These are phyloP conservation scores for Urophycis tenuis DNA, from an alignment of 2,797 vertebrate species.

Conservation along the genomic window DNA sequence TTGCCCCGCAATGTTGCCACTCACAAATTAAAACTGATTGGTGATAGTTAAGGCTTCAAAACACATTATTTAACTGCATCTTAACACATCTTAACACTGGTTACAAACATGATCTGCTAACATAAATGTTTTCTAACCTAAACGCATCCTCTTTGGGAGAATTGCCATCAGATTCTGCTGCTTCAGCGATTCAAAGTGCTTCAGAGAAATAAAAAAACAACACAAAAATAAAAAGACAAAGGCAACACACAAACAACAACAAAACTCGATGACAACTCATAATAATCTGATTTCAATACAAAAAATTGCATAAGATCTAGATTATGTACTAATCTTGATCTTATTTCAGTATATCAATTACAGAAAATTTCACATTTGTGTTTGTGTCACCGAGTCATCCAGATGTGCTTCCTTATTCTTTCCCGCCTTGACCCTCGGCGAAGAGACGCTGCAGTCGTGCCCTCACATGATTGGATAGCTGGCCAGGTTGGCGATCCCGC, in stretches of 20 bases:
- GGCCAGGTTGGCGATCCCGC: slow-evolving; percentile 74
- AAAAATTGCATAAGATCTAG: neutral
- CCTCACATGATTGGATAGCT: slow-evolving; percentile 72
- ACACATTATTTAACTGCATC: neutral
- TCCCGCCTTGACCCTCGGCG: neutral
- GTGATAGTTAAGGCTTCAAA: neutral
- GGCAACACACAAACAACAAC: neutral
- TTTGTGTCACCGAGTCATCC: neutral
- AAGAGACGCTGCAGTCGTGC: neutral
- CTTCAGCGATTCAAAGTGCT: neutral
- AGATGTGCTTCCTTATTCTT: neutral
- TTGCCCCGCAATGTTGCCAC: neutral
- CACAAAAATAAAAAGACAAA: neutral
- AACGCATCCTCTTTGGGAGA: neutral
- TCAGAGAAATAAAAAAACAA: neutral
- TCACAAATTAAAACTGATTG: neutral
- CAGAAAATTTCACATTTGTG: neutral
- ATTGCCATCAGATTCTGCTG: neutral
- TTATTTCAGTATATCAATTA: neutral
- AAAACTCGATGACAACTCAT: neutral
- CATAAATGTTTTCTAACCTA: neutral
- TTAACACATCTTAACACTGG: neutral
- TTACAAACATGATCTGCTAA: neutral
- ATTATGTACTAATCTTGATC: neutral
- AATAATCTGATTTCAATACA: neutral